A percentile compares a stretch with the other conserved stretches of the same genome.
phyloP scores from a whole-genome alignment of 2,888 invertebrate genomes.

The Thymelicus acteon region DNA sequence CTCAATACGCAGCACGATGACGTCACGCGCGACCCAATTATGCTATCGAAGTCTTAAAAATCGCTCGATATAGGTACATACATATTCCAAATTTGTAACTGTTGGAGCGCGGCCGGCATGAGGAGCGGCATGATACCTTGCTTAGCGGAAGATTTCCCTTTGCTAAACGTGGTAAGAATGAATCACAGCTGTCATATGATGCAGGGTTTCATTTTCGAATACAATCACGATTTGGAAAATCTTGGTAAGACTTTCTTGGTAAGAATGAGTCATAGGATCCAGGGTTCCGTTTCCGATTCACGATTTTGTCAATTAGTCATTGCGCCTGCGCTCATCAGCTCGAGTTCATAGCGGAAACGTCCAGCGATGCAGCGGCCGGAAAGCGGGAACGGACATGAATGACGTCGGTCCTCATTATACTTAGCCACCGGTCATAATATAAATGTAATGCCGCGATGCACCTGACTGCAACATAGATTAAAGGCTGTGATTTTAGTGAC shows the following conservation, averaged over 20 bases:
- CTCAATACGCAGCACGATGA: too few species aligned
- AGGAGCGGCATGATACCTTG: too few species aligned
- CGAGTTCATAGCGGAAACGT: conserved; percentile 43
- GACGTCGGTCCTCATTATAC: conserved; percentile 47
- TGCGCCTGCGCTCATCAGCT: conserved; percentile 7
- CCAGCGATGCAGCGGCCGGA: conserved; percentile 46
- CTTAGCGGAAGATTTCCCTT: too few species aligned
- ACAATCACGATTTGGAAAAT: too few species aligned
- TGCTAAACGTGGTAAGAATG: too few species aligned
- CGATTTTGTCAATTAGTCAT: conserved; percentile 32
- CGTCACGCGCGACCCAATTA: too few species aligned
- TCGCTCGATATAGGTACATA: too few species aligned
- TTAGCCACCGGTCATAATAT: conserved; percentile 26
- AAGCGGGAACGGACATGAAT: conserved; percentile 48
- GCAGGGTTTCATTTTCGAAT: too few species aligned
- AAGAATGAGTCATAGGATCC: conserved; percentile 11
- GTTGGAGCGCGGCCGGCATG: too few species aligned
- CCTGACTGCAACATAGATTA: conserved; percentile 50
- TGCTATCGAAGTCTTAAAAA: too few species aligned
- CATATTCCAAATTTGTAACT: too few species aligned
- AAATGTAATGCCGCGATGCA: conserved; percentile 51
- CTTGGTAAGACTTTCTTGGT: not conserved
- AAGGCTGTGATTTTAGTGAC: not conserved
- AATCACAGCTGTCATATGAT: too few species aligned
- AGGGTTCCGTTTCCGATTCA: not conserved